A percentile compares a stretch with the other conserved stretches of the same genome.
Conservation (phyloP, 2,797 vertebrate species). For the Melanotaenia maccullochi region DNA sequence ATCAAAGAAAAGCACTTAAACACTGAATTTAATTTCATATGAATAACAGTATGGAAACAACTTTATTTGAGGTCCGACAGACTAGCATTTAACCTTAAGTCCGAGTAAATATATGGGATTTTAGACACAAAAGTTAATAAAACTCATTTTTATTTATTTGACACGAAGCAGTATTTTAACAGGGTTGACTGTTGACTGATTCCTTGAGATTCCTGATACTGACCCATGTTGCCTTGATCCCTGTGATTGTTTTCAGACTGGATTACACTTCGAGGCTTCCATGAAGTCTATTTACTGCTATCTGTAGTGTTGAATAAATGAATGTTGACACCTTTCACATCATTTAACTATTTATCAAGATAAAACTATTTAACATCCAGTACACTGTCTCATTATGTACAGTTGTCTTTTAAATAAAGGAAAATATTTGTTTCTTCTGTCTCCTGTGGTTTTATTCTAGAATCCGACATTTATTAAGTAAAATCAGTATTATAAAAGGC, state of each 20-base stretch:
- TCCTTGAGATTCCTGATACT: conserved; percentile 29
- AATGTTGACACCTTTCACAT: conserved; percentile 3
- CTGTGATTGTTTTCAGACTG: conserved; percentile 7
- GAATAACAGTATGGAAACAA: neutral
- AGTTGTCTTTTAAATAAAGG: conserved; percentile 89
- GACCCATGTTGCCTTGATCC: conserved; percentile 1
- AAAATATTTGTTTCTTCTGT: conserved; percentile 94
- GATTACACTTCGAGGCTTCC: conserved; percentile 37
- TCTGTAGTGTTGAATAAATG: conserved; percentile 2
- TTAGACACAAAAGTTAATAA: neutral
- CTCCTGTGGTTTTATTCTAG: conserved; percentile 78
- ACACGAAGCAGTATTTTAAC: too few species aligned
- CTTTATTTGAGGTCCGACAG: neutral
- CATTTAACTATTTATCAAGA: conserved; percentile 24
- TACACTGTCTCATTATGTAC: conserved; percentile 60
- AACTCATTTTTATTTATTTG: too few species aligned
- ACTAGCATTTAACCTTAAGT: neutral
- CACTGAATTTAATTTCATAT: neutral
- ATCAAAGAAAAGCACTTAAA: neutral
- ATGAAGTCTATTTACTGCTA: conserved; percentile 43
- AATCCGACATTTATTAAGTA: conserved; percentile 10
- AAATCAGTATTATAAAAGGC: conserved; percentile 20
- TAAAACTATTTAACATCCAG: neutral
- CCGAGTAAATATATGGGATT: neutral
- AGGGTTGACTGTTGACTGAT: neutral